These are phyloP conservation scores for Bombus affinis DNA, from an alignment of 1,140 invertebrate species.

Conservation along the genomic window DNA sequence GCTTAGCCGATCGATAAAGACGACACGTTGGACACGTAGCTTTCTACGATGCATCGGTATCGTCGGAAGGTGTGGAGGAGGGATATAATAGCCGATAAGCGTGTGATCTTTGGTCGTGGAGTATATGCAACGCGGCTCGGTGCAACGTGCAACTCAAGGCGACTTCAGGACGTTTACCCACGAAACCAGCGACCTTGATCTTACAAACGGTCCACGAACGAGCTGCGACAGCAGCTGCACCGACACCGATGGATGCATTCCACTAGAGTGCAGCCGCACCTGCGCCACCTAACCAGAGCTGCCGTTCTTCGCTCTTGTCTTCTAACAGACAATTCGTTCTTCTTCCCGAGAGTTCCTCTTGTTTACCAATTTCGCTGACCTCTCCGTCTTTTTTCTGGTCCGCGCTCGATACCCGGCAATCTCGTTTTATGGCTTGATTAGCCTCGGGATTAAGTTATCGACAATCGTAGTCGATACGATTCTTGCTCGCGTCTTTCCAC, in stretches of 20 bases:
- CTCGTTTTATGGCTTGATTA: conserved; percentile 3
- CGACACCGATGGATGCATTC: conserved; percentile 48
- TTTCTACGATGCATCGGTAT: conserved; percentile 44
- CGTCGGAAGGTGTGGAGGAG: conserved; percentile 45
- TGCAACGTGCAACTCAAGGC: conserved; percentile 69
- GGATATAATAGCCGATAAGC: conserved; percentile 61
- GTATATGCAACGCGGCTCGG: conserved; percentile 31
- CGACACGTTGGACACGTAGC: conserved; percentile 14
- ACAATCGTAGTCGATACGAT: background rate
- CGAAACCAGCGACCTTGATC: conserved; percentile 76
- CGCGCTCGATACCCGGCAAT: background rate
- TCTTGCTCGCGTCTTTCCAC: background rate
- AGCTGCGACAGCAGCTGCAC: conserved; percentile 50
- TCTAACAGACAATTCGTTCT: background rate
- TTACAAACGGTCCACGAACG: conserved; percentile 56
- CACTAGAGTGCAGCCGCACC: conserved; percentile 33
- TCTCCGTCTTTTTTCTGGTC: background rate
- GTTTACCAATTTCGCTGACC: background rate
- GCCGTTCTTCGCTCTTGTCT: background rate
- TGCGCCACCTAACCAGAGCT: conserved; percentile 8
- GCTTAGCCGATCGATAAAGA: conserved; percentile 2
- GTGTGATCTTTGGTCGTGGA: conserved; percentile 23
- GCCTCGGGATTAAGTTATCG: background rate
- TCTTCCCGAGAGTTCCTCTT: background rate
- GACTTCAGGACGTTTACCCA: conserved; percentile 78